Evolutionary conservation across 2,113 vertebrate species (phyloP).

Genomic region (Bufo gargarizans): DNA sequence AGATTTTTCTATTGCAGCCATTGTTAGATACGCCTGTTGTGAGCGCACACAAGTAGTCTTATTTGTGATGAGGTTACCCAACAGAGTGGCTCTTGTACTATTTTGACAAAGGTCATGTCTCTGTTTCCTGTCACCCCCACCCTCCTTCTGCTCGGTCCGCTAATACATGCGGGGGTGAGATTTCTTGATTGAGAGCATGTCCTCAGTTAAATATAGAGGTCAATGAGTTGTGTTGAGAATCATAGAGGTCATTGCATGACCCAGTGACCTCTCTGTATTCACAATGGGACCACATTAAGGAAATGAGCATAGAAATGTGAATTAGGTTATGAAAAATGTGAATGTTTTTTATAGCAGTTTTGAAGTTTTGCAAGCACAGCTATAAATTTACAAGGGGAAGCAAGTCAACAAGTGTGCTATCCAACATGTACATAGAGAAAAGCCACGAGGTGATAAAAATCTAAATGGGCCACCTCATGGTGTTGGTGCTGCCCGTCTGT

Average conservation of each 20-base stretch:
- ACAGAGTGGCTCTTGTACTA: conserved; percentile 44
- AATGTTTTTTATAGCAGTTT: background rate
- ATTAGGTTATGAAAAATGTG: conserved; percentile 1
- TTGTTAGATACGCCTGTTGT: conserved; percentile 27
- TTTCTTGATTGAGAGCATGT: conserved; percentile 43
- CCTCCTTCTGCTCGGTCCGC: background rate
- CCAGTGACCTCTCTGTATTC: conserved; percentile 27
- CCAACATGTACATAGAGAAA: background rate
- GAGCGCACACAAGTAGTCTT: conserved; percentile 22
- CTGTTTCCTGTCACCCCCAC: conserved; percentile 29
- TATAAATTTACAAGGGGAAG: background rate
- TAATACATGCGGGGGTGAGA: conserved; percentile 28
- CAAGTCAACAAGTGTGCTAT: background rate
- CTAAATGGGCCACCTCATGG: background rate
- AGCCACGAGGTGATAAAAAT: background rate
- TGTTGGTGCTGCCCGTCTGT: background rate
- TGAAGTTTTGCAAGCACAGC: background rate
- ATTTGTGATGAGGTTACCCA: conserved; percentile 2
- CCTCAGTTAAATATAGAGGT: conserved; percentile 44
- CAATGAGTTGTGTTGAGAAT: conserved; percentile 31
- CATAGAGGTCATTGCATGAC: conserved; percentile 31
- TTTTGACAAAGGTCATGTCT: conserved; percentile 46
- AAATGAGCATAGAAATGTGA: conserved; percentile 13
- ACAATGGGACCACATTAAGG: conserved; percentile 43
- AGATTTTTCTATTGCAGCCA: conserved; percentile 18